Conservation (phyloP, 2,113 vertebrate species). For the Cephalopholis sonnerati region DNA sequence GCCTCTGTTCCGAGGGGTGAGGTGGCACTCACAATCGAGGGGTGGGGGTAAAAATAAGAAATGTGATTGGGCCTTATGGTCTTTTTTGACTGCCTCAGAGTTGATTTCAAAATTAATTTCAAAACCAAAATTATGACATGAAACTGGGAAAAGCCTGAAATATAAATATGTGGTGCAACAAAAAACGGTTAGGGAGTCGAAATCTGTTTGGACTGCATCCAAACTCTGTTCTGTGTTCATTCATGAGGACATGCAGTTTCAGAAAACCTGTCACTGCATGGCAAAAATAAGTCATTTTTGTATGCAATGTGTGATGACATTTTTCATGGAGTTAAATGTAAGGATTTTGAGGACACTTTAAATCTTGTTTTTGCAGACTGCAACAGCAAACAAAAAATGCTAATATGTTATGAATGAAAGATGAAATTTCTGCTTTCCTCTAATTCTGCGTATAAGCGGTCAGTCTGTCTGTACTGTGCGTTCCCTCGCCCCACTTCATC, state of each 20-base stretch:
- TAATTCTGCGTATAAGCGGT: constrained; percentile 20
- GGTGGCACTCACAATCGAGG: no score
- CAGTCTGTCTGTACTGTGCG: constrained; percentile 10
- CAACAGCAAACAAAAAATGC: neutral
- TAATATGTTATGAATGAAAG: neutral
- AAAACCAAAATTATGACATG: neutral
- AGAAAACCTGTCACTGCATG: neutral
- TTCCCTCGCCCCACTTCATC: constrained; percentile 35
- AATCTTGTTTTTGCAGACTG: neutral
- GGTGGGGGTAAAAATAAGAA: no score
- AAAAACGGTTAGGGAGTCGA: neutral
- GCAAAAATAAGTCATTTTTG: neutral
- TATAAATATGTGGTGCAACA: neutral
- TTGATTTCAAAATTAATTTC: neutral
- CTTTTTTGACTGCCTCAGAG: neutral
- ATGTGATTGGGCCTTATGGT: no score
- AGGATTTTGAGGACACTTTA: neutral
- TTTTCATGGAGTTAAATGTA: neutral
- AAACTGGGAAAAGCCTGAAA: neutral
- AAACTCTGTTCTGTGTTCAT: neutral
- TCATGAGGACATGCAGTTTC: neutral
- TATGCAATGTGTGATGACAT: neutral
- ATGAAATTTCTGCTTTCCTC: neutral
- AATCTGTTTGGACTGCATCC: neutral
- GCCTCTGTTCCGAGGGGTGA: no score